Conservation (phyloP, 1,140 invertebrate genomes). For the Drosophila burlai region DNA sequence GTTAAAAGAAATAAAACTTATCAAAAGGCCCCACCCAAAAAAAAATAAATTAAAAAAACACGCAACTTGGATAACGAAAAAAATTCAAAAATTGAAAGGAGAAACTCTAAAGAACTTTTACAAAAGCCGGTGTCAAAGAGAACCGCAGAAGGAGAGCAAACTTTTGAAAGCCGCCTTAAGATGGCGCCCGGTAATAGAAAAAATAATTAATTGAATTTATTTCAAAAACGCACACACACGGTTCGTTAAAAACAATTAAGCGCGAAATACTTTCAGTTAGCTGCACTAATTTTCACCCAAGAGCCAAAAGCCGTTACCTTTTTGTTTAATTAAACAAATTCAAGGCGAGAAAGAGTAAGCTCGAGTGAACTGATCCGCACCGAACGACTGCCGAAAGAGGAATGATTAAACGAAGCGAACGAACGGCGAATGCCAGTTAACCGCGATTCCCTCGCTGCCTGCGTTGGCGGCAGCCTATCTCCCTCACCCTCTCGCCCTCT, state of each 20-base stretch:
- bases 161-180: constrained; percentile 23
- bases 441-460: constrained; percentile 62
- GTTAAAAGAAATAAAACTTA: too few species aligned
- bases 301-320: constrained; percentile 28
- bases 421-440: constrained; percentile 73
- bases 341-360: constrained; percentile 37
- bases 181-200: constrained; percentile 28
- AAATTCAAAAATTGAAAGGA: constrained; percentile 14
- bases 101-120: constrained; percentile 29
- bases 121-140: constrained; percentile 53
- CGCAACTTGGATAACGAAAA: constrained; percentile 1
- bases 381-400: constrained; percentile 75
- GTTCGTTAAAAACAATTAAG: neutral
- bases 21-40: constrained; percentile 18
- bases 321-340: constrained; percentile 42
- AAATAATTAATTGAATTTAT: neutral
- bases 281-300: constrained; percentile 9
- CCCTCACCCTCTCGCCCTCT: constrained; percentile 28
- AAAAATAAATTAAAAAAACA: constrained; percentile 3
- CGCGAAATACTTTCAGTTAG: constrained; percentile 4
- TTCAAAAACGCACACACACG: neutral
- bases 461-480: constrained; percentile 44
- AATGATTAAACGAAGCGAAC: constrained; percentile 75
- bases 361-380: constrained; percentile 21
- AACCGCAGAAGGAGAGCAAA: constrained; percentile 4